phyloP scores from a whole-genome alignment of 2,797 vertebrate species.

The Neoniphon sammara region DNA sequence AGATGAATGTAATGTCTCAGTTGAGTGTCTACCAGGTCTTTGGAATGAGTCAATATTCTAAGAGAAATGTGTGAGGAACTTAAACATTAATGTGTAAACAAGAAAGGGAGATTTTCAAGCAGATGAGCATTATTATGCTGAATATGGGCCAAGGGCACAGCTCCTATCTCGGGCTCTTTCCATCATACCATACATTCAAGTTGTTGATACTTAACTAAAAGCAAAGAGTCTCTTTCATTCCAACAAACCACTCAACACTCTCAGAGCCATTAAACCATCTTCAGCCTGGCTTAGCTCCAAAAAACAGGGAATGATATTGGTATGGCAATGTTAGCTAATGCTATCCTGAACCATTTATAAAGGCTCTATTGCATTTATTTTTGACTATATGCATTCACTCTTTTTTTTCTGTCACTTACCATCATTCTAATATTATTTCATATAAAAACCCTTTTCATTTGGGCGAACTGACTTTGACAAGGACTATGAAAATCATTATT shows the following conservation, averaged over 20 bases:
- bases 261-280: slow-evolving; percentile 48
- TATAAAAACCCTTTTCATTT: slow-evolving; percentile 25
- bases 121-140: slow-evolving; percentile 10
- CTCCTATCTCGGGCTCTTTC: slow-evolving; percentile 26
- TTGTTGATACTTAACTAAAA: slow-evolving; percentile 64
- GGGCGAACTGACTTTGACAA: slow-evolving; percentile 7
- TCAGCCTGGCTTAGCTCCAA: slow-evolving; percentile 49
- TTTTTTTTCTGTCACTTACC: slow-evolving; percentile 9
- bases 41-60: slow-evolving; percentile 4
- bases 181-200: slow-evolving; percentile 41
- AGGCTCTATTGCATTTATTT: slow-evolving; percentile 19
- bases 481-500: slow-evolving; percentile 3
- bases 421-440: slow-evolving; percentile 6
- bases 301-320: slow-evolving; percentile 40
- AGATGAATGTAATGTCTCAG: slow-evolving; percentile 16
- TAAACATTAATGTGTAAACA: slow-evolving; percentile 26
- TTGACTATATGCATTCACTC: slow-evolving; percentile 24
- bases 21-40: slow-evolving; percentile 12
- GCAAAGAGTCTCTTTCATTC: slow-evolving; percentile 52
- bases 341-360: slow-evolving; percentile 23
- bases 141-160: slow-evolving; percentile 26
- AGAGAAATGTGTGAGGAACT: not conserved
- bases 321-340: slow-evolving; percentile 31
- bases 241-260: slow-evolving; percentile 68
- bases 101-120: slow-evolving; percentile 25